These are phyloP conservation scores for Numenius arquata DNA, from an alignment of 2,113 vertebrate species.

Conservation along the genomic window DNA sequence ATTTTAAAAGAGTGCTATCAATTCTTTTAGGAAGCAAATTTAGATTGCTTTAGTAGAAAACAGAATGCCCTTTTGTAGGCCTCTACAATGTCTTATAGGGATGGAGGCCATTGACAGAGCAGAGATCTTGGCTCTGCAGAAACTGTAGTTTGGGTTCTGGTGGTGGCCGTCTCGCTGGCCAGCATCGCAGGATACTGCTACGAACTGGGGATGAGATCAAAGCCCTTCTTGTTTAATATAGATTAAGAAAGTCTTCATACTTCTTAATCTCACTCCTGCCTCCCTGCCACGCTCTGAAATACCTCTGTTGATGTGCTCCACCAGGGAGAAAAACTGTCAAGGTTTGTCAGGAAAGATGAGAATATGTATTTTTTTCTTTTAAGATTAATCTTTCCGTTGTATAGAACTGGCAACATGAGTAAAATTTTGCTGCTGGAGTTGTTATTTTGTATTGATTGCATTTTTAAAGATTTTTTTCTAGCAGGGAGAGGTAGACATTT, in stretches of 20 bases:
- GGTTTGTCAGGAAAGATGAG: neutral
- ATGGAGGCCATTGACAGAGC: neutral
- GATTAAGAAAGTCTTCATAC: neutral
- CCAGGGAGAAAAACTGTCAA: neutral
- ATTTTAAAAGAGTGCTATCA: neutral
- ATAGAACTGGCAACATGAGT: neutral
- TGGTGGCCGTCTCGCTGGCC: neutral
- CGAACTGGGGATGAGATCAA: neutral
- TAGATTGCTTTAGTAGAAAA: neutral
- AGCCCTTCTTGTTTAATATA: neutral
- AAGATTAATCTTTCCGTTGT: slow-evolving; percentile 25
- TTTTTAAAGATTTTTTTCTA: slow-evolving; percentile 46
- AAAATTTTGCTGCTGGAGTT: neutral
- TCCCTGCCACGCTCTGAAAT: neutral
- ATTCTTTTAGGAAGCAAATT: neutral
- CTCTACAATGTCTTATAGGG: neutral
- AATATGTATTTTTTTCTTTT: neutral
- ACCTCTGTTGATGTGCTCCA: neutral
- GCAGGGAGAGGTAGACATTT: neutral
- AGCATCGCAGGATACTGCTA: neutral
- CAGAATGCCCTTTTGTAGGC: neutral
- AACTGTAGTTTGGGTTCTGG: neutral
- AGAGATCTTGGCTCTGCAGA: neutral
- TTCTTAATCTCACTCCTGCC: neutral
- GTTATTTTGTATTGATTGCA: slow-evolving; percentile 29